These are phyloP conservation scores for Cyprinodon variegatus DNA, from an alignment of 2,113 vertebrate species.

Conservation along the genomic window DNA sequence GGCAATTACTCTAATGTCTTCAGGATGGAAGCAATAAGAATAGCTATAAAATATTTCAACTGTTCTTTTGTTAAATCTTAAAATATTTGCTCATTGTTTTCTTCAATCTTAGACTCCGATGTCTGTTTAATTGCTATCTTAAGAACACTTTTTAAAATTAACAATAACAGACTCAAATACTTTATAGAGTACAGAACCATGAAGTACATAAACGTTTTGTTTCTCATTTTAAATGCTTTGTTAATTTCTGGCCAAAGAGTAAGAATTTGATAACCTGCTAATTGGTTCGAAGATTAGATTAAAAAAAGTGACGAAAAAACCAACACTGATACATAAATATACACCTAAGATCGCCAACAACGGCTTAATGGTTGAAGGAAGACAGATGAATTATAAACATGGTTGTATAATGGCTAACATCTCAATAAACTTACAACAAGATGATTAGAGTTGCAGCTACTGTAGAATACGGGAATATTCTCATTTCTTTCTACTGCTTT, in stretches of 20 bases:
- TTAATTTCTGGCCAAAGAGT: neutral
- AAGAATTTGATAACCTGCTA: neutral
- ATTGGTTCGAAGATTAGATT: neutral
- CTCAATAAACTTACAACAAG: no score
- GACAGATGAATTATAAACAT: no score
- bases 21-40: conserved; percentile 23
- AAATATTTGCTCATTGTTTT: conserved; percentile 1
- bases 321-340: neutral
- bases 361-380: no score
- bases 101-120: neutral
- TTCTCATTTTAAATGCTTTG: neutral
- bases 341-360: no score
- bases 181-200: neutral
- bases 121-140: neutral
- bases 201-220: no score
- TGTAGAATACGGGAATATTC: no score
- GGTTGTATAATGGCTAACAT: no score
- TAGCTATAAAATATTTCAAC: neutral
- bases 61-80: conserved; percentile 18
- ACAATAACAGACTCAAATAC: conserved; percentile 1
- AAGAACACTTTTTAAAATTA: neutral
- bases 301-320: neutral
- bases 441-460: no score
- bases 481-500: no score
- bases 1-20: conserved; percentile 55